phyloP scores from a whole-genome alignment of 2,113 vertebrate genomes.

The Oncorhynchus masou region DNA sequence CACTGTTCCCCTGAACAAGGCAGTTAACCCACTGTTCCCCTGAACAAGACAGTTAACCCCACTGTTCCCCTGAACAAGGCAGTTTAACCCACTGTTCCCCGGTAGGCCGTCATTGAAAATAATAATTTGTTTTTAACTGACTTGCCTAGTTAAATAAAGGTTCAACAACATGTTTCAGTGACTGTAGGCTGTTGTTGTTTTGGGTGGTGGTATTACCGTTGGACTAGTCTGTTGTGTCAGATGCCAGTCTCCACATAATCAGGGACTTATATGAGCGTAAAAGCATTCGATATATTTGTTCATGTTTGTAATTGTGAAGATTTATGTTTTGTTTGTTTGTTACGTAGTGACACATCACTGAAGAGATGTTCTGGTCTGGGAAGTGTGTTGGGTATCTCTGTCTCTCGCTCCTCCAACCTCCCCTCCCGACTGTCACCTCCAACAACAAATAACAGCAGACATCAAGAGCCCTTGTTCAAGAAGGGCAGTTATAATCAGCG shows the following conservation, averaged over 20 bases:
- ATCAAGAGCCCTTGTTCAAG: conserved; percentile 78
- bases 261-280: no score
- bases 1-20: no score
- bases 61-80: no score
- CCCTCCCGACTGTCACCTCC: conserved; percentile 52
- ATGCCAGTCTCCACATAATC: neutral
- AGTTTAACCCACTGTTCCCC: no score
- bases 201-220: no score
- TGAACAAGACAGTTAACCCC: no score
- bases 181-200: no score
- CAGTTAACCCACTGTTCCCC: no score
- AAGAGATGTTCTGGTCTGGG: conserved; percentile 54
- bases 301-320: conserved; percentile 17
- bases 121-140: no score
- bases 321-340: neutral
- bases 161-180: no score
- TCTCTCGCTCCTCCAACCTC: conserved; percentile 7
- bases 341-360: neutral
- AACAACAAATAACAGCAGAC: conserved; percentile 72
- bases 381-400: conserved; percentile 55
- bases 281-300: neutral
- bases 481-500: conserved; percentile 70
- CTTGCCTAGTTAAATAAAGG: no score
- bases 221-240: neutral
- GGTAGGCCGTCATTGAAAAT: no score